Base-by-base conservation (phyloP, 2,113 vertebrate species). In the Caloenas nicobarica region DNA sequence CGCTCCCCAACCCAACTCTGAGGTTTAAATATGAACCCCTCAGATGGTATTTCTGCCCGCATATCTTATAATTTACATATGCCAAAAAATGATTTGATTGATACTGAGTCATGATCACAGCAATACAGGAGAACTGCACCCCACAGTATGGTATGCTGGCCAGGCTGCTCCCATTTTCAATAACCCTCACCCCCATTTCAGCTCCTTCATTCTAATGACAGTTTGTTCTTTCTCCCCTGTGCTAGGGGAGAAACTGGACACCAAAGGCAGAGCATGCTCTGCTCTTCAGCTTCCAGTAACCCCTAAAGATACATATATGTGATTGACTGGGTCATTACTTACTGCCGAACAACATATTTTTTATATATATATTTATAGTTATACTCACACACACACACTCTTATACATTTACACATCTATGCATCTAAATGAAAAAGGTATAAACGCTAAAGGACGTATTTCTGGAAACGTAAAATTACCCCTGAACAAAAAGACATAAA, bases 131-230 rank as follows among this genome's bases (percentile, higher is more conserved):
- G 57, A 36, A 28, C 64, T 22, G 78, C 46, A 42, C 70, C 64
- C 84, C 73, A 44, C 0, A 1, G 53, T 36, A 74, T 2, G 17
- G 21, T 4, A 21, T 1, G 0, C n/a, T 60, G 73, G 77, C 62
- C 86, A 87, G 73, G 70, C 84, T 92, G 83, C 34, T 89, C 77
- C 89, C 66, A 31, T 76, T 85, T 89, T 29, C 44, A 0, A 58
- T 48, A 92, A 95, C 86, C 73, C 44, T 80, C 86, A 84, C 68
- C 89, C 84, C 89, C 84, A 48, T 72, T 89, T 69, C 91, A 92
- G 89, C 54, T 94, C 88, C 87, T 88, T 95, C 93, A 95, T 97
- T 95, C 94, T 77, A 94, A 82, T 62, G 81, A 95, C 93, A 96
- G 91, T 88, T 77, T 91, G 87, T 86, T 89, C 91, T 92, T 57